These are phyloP conservation scores for Orthonychiurus folsomi DNA, from an alignment of 2,888 invertebrate genomes.

Conservation along the genomic window DNA sequence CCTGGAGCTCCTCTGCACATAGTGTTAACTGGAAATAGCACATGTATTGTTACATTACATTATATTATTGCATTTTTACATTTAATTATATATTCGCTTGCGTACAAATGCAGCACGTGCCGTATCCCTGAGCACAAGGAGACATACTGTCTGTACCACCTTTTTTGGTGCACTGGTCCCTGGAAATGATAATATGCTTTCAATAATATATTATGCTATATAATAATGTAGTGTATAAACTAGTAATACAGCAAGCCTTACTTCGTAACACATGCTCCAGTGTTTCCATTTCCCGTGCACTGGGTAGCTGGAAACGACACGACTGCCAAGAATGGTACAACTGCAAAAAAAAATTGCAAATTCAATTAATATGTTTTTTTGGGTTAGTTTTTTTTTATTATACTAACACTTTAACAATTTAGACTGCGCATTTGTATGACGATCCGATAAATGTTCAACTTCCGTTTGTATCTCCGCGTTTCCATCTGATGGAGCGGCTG, in stretches of 20 bases:
- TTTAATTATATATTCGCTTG: not conserved
- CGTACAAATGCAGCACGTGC: constrained; percentile 14
- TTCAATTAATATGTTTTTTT: too few species aligned
- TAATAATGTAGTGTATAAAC: too few species aligned
- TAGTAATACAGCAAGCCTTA: too few species aligned
- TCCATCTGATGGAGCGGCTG: too few species aligned
- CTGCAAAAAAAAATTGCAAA: too few species aligned
- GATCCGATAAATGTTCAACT: too few species aligned
- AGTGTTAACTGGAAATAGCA: not conserved
- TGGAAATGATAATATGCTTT: not conserved
- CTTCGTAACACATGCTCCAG: not conserved
- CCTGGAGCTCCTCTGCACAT: not conserved
- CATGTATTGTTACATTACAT: not conserved
- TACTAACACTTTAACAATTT: too few species aligned
- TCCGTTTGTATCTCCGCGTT: too few species aligned
- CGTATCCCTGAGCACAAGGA: not conserved
- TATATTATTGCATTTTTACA: not conserved
- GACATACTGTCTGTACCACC: not conserved
- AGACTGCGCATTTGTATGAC: too few species aligned
- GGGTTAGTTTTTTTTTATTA: too few species aligned
- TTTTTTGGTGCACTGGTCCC: not conserved
- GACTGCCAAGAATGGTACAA: constrained; percentile 4
- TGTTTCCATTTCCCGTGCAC: not conserved
- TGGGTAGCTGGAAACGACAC: not conserved
- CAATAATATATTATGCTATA: too few species aligned